These are phyloP conservation scores for Lathamus discolor DNA, from an alignment of 2,113 vertebrate species.

Conservation along the genomic window DNA sequence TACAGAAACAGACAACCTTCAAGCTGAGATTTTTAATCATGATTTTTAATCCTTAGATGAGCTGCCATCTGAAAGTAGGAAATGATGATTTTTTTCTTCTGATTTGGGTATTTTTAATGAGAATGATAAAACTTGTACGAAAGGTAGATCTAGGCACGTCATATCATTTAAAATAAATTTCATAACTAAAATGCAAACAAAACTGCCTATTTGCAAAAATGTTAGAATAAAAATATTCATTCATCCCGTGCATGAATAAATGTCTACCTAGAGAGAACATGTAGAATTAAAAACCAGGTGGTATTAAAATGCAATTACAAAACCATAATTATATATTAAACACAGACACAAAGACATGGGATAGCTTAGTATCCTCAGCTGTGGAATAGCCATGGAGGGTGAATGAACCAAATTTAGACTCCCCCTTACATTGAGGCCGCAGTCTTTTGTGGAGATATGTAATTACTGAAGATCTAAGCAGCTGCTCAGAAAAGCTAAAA, in stretches of 20 bases:
- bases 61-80: background rate
- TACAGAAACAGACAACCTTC: background rate
- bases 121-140: background rate
- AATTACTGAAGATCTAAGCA: conserved; percentile 54
- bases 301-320: conserved; percentile 24
- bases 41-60: background rate
- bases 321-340: background rate
- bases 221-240: background rate
- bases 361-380: background rate
- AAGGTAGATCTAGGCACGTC: background rate
- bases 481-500: conserved; percentile 27
- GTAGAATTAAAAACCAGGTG: background rate
- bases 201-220: background rate
- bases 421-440: background rate
- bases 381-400: background rate
- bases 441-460: conserved; percentile 1
- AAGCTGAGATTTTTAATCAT: background rate
- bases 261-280: background rate
- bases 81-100: background rate
- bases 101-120: background rate
- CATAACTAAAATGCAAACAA: background rate
- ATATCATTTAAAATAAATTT: background rate
- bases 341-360: background rate
- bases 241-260: background rate
- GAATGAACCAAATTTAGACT: conserved; percentile 1